These are phyloP conservation scores for Drosophila rubida DNA, from an alignment of 2,888 invertebrate genomes.

Conservation along the genomic window DNA sequence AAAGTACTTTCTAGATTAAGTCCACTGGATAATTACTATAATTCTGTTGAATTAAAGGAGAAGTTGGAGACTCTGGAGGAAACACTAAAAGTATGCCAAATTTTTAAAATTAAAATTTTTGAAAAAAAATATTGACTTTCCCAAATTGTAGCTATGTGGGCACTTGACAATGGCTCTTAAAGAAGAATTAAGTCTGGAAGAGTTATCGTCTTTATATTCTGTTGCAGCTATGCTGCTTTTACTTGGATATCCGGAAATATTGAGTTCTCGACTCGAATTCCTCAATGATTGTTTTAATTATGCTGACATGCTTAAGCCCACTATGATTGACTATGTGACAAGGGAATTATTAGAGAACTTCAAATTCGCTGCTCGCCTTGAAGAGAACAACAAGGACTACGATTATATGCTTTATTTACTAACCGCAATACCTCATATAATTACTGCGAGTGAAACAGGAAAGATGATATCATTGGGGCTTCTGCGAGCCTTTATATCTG, in stretches of 20 bases:
- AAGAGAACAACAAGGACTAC: constrained; percentile 30
- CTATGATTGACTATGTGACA: constrained; percentile 64
- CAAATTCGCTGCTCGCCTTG: constrained; percentile 20
- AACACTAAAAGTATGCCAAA: neutral
- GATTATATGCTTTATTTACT: constrained; percentile 50
- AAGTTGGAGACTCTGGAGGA: constrained; percentile 11
- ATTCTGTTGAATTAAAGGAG: constrained; percentile 4
- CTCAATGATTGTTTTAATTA: constrained; percentile 61
- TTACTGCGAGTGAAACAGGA: constrained; percentile 65
- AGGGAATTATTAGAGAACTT: constrained; percentile 39
- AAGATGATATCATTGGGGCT: constrained; percentile 61
- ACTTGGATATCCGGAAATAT: constrained; percentile 14
- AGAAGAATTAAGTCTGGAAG: constrained; percentile 45
- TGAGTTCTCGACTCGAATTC: constrained; percentile 42
- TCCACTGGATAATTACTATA: constrained; percentile 27
- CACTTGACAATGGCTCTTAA: constrained; percentile 30
- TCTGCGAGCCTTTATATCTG: constrained; percentile 45
- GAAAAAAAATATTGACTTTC: neutral
- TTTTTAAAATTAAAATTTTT: neutral
- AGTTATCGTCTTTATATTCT: constrained; percentile 49
- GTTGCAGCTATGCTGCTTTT: constrained; percentile 44
- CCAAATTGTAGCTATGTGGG: constrained; percentile 29
- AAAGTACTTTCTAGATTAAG: constrained; percentile 29
- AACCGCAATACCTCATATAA: constrained; percentile 54
- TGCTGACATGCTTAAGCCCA: constrained; percentile 64